These are phyloP conservation scores for Drosophila robusta DNA, from an alignment of 2,888 invertebrate genomes.

Conservation along the genomic window DNA sequence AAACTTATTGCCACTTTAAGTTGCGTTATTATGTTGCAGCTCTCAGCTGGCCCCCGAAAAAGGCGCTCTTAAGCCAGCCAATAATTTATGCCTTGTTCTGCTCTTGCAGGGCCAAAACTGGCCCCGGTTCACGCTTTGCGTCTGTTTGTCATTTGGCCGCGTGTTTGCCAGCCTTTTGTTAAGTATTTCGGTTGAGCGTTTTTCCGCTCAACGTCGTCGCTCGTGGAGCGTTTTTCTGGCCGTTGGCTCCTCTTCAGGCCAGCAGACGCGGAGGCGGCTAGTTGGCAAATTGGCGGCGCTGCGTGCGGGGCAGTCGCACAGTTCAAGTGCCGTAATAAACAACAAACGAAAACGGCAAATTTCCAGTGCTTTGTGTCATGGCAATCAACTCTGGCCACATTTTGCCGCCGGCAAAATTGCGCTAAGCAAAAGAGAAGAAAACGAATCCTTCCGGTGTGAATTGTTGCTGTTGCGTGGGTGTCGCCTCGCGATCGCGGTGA, in stretches of 20 bases:
- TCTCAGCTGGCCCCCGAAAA: constrained; percentile 27
- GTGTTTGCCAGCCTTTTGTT: constrained; percentile 48
- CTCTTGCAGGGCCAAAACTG: constrained; percentile 36
- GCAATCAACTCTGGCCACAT: constrained; percentile 21
- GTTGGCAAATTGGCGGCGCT: constrained; percentile 72
- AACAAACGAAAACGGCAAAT: constrained; percentile 17
- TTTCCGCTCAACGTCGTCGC: constrained; percentile 44
- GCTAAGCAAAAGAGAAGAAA: neutral
- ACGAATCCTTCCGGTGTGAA: constrained; percentile 7
- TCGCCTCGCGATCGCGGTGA: constrained; percentile 29
- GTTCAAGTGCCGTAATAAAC: constrained; percentile 36
- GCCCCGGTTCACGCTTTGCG: constrained; percentile 29
- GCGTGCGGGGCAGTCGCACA: constrained; percentile 59
- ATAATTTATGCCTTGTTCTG: constrained; percentile 47
- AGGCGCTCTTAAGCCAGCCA: constrained; percentile 44
- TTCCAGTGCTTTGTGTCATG: constrained; percentile 39
- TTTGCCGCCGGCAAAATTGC: constrained; percentile 62
- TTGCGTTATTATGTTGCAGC: constrained; percentile 63
- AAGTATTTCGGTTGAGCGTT: constrained; percentile 69
- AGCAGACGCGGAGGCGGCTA: constrained; percentile 58
- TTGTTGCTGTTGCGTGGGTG: constrained; percentile 6
- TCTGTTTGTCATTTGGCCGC: constrained; percentile 42
- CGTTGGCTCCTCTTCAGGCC: constrained; percentile 54
- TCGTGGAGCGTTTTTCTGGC: constrained; percentile 54
- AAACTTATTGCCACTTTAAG: constrained; percentile 65